These are phyloP conservation scores for Erpobdella octoculata DNA, from an alignment of 2,888 invertebrate genomes.

Conservation along the genomic window DNA sequence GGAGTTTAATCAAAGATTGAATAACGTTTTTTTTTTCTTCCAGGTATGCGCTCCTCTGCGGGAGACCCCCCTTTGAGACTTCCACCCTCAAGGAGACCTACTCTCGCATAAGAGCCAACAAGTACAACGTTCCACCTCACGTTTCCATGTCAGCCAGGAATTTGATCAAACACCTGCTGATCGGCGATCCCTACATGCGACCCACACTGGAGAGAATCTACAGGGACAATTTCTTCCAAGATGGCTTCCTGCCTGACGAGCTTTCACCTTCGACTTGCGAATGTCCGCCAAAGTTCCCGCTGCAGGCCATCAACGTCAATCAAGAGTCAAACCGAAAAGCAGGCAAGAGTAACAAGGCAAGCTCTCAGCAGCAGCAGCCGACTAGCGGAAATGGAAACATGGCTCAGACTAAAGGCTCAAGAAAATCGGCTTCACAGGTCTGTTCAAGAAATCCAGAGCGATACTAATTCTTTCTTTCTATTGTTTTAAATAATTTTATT, in stretches of 20 bases:
- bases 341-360: constrained; percentile 3
- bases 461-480: too few relatives aligned
- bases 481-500: too few relatives aligned
- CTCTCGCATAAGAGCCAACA: constrained; percentile 55
- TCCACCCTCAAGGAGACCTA: constrained; percentile 58
- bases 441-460: too few relatives aligned
- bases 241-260: constrained; percentile 54
- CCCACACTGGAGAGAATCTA: constrained; percentile 71
- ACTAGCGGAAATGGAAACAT: constrained; percentile 15
- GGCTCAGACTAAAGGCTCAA: constrained; percentile 34
- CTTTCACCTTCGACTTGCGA: constrained; percentile 56
- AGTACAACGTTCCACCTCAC: constrained; percentile 52
- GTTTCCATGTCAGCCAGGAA: constrained; percentile 51
- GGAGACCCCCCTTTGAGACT: constrained; percentile 61
- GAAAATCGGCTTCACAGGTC: constrained; percentile 35
- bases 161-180: constrained; percentile 65
- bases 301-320: constrained; percentile 16
- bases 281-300: constrained; percentile 52
- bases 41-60: constrained; percentile 58
- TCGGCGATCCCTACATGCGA: constrained; percentile 71
- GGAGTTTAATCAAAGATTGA: background rate
- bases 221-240: constrained; percentile 61
- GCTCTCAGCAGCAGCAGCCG: constrained; percentile 7
- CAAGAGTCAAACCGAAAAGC: background rate
- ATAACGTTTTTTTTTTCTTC: background rate